phyloP scores from a whole-genome alignment of 2,113 vertebrate species.

The Neolamprologus hecqui region DNA sequence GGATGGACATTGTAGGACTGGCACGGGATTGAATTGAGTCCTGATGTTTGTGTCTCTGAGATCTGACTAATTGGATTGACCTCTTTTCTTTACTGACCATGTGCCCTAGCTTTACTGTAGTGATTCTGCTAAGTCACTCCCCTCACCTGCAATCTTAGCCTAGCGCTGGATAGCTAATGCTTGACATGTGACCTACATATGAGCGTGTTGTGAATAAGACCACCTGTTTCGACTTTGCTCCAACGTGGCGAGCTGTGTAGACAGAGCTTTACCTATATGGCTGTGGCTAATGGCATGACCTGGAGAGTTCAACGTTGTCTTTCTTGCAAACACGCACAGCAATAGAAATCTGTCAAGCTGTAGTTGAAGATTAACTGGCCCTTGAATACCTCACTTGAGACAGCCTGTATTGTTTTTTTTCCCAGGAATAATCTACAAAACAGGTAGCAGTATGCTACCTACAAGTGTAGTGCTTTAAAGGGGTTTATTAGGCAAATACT shows the following conservation, averaged over 20 bases:
- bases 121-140: conserved; percentile 32
- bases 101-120: conserved; percentile 32
- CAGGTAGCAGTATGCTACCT: not conserved
- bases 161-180: conserved; percentile 7
- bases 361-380: not conserved
- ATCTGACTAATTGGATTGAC: conserved; percentile 66
- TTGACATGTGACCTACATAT: conserved; percentile 52
- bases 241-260: not conserved
- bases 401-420: not conserved
- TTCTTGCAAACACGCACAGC: not conserved
- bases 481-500: not conserved
- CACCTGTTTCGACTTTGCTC: conserved; percentile 58
- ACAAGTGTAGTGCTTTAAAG: not conserved
- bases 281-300: conserved; percentile 16
- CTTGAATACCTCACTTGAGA: not conserved
- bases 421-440: not conserved
- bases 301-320: not conserved
- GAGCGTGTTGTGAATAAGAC: conserved; percentile 17
- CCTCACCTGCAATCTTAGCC: conserved; percentile 2
- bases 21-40: conserved; percentile 9
- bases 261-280: conserved; percentile 15
- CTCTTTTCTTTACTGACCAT: conserved; percentile 49
- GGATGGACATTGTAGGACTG: not conserved
- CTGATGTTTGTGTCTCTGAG: conserved; percentile 44
- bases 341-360: not conserved